Percentiles rank a stretch among this genome's conserved stretches.
Conservation (phyloP, 2,113 vertebrate species). For the Pterocles burchelli region DNA sequence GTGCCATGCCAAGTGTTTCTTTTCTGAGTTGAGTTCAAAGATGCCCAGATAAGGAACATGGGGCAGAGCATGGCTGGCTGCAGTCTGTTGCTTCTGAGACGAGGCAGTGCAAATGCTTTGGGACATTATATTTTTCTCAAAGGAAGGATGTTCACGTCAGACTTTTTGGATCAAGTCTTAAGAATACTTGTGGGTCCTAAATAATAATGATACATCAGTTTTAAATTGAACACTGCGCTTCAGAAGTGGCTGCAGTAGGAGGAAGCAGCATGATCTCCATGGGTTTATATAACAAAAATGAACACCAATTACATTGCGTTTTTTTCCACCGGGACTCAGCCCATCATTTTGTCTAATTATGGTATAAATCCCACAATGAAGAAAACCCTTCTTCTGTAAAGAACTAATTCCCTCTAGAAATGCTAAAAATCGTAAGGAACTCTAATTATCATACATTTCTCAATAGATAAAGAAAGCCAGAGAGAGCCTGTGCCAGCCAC, state of each 20-base stretch:
- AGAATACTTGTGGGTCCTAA: slow-evolving; percentile 8
- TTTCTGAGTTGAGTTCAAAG: neutral
- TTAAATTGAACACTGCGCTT: slow-evolving; percentile 18
- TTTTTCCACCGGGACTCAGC: slow-evolving; percentile 47
- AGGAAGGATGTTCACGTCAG: neutral
- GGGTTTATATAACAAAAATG: slow-evolving; percentile 63
- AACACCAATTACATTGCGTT: slow-evolving; percentile 62
- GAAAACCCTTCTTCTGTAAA: slow-evolving; percentile 50
- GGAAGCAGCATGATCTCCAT: slow-evolving; percentile 5
- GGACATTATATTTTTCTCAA: neutral
- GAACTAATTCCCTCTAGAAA: slow-evolving; percentile 59
- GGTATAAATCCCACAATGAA: slow-evolving; percentile 48
- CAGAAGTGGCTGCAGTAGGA: slow-evolving; percentile 29
- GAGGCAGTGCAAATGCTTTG: neutral
- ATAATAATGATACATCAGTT: slow-evolving; percentile 12
- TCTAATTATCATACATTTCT: slow-evolving; percentile 59
- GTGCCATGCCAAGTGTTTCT: neutral
- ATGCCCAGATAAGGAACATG: neutral
- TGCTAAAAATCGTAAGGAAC: slow-evolving; percentile 38
- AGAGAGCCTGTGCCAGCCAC: neutral
- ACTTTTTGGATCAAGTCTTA: neutral
- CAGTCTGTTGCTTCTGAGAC: neutral
- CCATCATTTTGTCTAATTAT: slow-evolving; percentile 74
- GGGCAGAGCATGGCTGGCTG: neutral
- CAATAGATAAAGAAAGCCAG: slow-evolving; percentile 21